Conservation (phyloP, 2,113 vertebrate genomes). For the Micronisus gabar region DNA sequence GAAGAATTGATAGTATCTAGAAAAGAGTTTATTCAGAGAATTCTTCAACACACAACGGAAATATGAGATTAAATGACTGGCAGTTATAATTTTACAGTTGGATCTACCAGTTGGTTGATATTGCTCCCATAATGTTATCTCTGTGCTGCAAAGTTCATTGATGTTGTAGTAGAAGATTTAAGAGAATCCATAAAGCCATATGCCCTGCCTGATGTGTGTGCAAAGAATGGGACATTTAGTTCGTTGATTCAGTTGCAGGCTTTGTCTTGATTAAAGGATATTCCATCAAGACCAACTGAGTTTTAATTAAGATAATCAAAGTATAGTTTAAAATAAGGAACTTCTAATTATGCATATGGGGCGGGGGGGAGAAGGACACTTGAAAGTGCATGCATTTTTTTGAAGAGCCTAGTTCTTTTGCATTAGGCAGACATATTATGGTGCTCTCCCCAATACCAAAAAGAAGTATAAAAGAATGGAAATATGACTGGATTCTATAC, state of each 20-base stretch:
- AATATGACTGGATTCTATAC: background rate
- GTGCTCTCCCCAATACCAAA: background rate
- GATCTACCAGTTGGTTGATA: background rate
- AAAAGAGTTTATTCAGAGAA: background rate
- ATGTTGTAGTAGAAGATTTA: background rate
- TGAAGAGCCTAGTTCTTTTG: background rate
- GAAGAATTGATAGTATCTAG: background rate
- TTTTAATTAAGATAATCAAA: background rate
- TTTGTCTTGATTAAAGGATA: background rate
- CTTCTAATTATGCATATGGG: background rate
- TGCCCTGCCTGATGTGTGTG: background rate
- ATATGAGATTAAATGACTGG: background rate
- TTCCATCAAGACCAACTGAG: background rate
- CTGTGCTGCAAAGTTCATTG: background rate
- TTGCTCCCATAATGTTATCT: background rate
- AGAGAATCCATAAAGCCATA: background rate
- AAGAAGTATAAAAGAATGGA: background rate
- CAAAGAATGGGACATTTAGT: background rate
- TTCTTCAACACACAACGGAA: background rate
- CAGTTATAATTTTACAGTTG: background rate
- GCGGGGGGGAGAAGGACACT: fast-evolving
- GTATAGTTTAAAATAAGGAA: background rate
- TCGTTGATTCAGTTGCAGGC: background rate
- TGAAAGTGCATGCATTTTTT: background rate
- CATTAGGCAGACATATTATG: background rate